phyloP scores from a whole-genome alignment of 2,888 invertebrate species.

The Cephus sareptanus region DNA sequence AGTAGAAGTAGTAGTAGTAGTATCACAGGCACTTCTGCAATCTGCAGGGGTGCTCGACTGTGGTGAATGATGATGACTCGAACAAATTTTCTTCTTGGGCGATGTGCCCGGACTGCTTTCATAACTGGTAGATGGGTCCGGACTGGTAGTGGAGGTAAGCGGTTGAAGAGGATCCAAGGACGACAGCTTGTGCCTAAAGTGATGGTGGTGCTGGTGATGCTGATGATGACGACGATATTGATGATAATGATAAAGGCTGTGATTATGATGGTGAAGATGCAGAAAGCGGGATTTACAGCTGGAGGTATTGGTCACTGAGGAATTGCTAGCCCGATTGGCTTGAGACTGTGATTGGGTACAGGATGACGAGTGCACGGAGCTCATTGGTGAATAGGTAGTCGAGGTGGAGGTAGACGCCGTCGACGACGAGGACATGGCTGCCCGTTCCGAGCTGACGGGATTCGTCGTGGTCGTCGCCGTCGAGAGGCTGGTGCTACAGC shows the following conservation, averaged over 20 bases:
- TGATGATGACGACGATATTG: constrained; percentile 48
- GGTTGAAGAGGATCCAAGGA: constrained; percentile 17
- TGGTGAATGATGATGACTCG: constrained; percentile 48
- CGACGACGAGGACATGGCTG: constrained; percentile 31
- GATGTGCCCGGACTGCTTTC: constrained; percentile 29
- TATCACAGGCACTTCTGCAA: constrained; percentile 29
- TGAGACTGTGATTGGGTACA: constrained; percentile 23
- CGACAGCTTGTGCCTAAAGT: constrained; percentile 43
- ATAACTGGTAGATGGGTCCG: background rate
- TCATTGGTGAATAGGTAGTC: constrained; percentile 7
- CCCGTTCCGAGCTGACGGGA: constrained; percentile 20
- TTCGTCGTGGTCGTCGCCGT: constrained; percentile 43
- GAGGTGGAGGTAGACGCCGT: constrained; percentile 22
- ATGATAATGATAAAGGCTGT: constrained; percentile 45
- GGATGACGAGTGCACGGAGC: constrained; percentile 26
- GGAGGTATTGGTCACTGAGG: background rate
- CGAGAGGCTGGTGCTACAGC: constrained; percentile 43
- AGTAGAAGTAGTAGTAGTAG: constrained; percentile 26
- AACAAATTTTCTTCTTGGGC: constrained; percentile 54
- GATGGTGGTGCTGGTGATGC: constrained; percentile 47
- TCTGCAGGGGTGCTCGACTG: constrained; percentile 24
- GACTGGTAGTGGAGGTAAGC: constrained; percentile 10
- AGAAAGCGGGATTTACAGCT: constrained; percentile 41
- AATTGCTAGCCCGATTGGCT: background rate
- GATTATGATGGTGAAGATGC: constrained; percentile 44